Evolutionary conservation across 92 coral and sea anemone genomes (phyloP).

Genomic region (Meandrina meandrites): DNA sequence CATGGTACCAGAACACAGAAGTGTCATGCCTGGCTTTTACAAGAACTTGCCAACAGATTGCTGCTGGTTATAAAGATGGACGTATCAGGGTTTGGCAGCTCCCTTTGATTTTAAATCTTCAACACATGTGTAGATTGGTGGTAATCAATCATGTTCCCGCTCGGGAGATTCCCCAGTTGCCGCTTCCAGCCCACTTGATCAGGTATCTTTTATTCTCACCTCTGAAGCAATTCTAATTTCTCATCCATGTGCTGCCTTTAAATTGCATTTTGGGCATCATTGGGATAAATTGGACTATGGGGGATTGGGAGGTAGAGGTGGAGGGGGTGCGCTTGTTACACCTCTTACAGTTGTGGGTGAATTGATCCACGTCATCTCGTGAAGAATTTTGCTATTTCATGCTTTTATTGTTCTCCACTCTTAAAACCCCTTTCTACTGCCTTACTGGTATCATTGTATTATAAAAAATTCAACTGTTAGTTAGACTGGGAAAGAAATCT

Average conservation of each 20-base stretch:
- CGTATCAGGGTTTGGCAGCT: conserved; percentile 86
- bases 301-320: too few relatives aligned
- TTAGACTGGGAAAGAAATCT: background rate
- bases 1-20: conserved; percentile 93
- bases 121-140: conserved; percentile 83
- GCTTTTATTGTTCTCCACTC: background rate
- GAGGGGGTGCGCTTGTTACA: background rate
- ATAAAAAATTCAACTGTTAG: too few relatives aligned
- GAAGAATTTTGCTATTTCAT: too few relatives aligned
- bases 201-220: conserved; percentile 87
- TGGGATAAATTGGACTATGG: background rate
- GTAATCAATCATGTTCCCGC: conserved; percentile 83
- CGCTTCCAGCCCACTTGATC: conserved; percentile 78
- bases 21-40: conserved; percentile 92
- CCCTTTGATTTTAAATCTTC: conserved; percentile 75
- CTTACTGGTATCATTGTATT: too few relatives aligned
- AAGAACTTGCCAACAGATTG: conserved; percentile 87
- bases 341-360: background rate
- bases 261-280: background rate
- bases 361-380: too few relatives aligned
- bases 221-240: conserved; percentile 60
- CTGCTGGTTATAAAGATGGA: conserved; percentile 92
- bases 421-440: too few relatives aligned
- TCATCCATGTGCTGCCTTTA: background rate
- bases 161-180: conserved; percentile 75